Percentiles rank a stretch among this genome's conserved stretches.
phyloP scores from a whole-genome alignment of 1,140 invertebrate genomes.

The Gryllus bimaculatus region DNA sequence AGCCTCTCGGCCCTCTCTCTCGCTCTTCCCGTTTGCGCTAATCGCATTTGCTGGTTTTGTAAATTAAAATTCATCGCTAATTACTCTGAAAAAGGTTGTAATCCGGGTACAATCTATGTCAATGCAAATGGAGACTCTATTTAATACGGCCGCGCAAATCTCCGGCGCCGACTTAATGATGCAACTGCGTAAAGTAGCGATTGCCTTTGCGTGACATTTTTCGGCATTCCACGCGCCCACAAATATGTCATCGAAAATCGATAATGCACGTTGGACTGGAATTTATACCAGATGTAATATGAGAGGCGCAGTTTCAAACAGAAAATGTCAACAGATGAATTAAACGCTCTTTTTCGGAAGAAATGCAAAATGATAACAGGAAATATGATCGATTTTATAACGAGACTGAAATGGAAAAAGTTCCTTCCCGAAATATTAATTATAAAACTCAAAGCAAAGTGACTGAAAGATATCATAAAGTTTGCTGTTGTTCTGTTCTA shows the following conservation, averaged over 20 bases:
- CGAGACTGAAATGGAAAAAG: no score
- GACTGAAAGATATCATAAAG: no score
- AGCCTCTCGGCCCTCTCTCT: not conserved
- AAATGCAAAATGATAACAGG: no score
- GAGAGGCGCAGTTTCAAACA: no score
- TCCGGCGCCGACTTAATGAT: not conserved
- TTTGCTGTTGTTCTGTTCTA: no score
- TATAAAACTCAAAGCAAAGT: no score
- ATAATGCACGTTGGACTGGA: no score
- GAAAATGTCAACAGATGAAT: no score
- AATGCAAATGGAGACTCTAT: not conserved
- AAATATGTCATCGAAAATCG: not conserved
- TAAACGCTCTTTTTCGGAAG: no score
- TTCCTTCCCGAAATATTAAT: no score
- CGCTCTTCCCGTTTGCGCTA: constrained; percentile 10
- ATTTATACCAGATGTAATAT: no score
- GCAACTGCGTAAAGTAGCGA: not conserved
- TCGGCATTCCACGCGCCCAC: not conserved
- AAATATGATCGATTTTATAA: no score
- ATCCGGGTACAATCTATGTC: constrained; percentile 15
- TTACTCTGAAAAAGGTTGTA: constrained; percentile 19
- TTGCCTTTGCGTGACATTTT: not conserved
- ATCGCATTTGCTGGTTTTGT: constrained; percentile 22
- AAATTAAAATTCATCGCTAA: constrained; percentile 23
- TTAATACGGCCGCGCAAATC: not conserved